Base-by-base conservation (phyloP, 2,797 vertebrate genomes). In the Tauraco hartlaubi region DNA sequence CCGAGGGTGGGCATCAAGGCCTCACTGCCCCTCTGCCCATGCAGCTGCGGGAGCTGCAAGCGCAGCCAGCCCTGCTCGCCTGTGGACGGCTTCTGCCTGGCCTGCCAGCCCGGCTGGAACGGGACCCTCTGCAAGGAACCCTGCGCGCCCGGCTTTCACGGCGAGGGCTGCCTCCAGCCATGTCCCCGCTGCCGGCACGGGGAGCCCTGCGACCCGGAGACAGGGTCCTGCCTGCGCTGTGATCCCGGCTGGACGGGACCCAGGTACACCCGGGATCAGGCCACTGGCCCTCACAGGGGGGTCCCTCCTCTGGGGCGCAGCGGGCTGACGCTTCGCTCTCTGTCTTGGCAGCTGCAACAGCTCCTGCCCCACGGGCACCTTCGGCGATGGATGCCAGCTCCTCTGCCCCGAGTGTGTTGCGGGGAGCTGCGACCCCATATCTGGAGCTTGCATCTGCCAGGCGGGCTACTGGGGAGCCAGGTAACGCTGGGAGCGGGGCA, bases 31-130 rank as follows among this genome's bases (percentile, higher is more conserved):
- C 61, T 84, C 10, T 93, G 62, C n/a, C 68, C 52, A 0, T 3
- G 7, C 81, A 97, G 96, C 90, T 96, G 96, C 1, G 96, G 96
- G 63, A 93, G 29, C 91, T 97, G 96, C 81, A 98, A 97, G 86
- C 98, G 79, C 79, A 96, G 95, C 26, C 96, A 96, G 81, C 74
- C 97, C 2, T 99, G 99, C 92, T 98, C 98, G 1, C 82, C 97
- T 2, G 89, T 97, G 23, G 98, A 99, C 0, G 99, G 99, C 4
- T 92, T 91, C 76, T 99, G 99, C 80, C 86, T 73, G 9, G 98
- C 98, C 86, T 99, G 99, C 35, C 96, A 98, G 49, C 98, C 98
- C 0, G 99, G 99, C 79, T 99, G 99, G 99, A 99, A 98, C 0
- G 99, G 99, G 7, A 99, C 98, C 3, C 98, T 62, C 10, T 99